Evolutionary conservation across 1,140 invertebrate genomes (phyloP), one percentile per base, ranked within the genome.

Genomic region (Bombus superbus): DNA sequence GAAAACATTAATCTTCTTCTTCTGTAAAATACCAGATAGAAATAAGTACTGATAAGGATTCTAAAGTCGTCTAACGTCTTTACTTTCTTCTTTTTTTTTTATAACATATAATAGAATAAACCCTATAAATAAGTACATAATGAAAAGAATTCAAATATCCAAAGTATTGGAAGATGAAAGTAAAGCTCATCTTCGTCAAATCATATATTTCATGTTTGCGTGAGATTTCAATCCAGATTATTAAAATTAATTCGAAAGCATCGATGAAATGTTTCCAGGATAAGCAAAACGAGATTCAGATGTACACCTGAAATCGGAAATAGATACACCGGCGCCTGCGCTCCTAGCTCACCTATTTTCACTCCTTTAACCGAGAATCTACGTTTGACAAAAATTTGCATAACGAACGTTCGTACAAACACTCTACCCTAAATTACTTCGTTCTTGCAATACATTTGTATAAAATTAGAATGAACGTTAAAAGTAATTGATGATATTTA

Each of bases 281-380:
- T 57, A 35, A 22, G 28, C 40, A 82, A 44, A 22, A 74, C 32
- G 18, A 73, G 53, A 73, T 73, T 73, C 47, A 81, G n/a, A 81
- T 42, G 68, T 47, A 81, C 28, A 35, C 47, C 40, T 71, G 57
- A 82, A 75, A 82, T 82, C 71, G 81, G 71, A 82, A 82, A 82
- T 82, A 82, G 57, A 75, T 82, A 75, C 72, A 25, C 9, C 42
- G 9, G 40, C 72, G 81, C 72, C 42, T 82, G 81, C 71, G 81
- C 42, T 35, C 13, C 59, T 64, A 13, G n/a, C 22, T 75, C 72
- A 64, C 72, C 81, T 75, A 75, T 73, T 75, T 82, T 75, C 44
- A 75, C 15, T 32, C 32, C 42, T 64, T 73, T 44, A 75, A 75
- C 15, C 22, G 13, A 35, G 28, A 22, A 59, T 32, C 25, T 38